Evolutionary conservation across 2,113 vertebrate species (phyloP).

Genomic region (Casuarius casuarius): DNA sequence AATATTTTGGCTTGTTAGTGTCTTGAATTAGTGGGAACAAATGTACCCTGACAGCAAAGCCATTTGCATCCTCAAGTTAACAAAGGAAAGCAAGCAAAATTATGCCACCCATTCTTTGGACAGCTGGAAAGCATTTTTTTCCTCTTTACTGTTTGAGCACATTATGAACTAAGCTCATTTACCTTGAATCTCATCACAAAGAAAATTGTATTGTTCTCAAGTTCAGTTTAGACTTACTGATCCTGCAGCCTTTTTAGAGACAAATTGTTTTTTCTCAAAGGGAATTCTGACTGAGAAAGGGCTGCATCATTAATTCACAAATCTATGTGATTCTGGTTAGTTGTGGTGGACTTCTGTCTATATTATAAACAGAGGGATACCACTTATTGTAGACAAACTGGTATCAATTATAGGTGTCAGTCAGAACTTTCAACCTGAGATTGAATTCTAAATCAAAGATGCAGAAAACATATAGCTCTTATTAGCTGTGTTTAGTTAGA

Average conservation of each 20-base stretch:
- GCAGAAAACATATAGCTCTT: not conserved
- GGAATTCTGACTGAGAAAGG: slow-evolving; percentile 5
- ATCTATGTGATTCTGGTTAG: not conserved
- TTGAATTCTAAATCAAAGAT: slow-evolving; percentile 30
- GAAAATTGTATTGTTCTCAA: not conserved
- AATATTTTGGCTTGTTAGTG: slow-evolving; percentile 53
- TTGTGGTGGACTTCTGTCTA: not conserved
- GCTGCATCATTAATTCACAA: not conserved
- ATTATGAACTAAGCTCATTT: slow-evolving; percentile 13
- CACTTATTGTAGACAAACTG: not conserved
- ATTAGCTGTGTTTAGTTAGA: not conserved
- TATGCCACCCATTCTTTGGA: slow-evolving; percentile 3
- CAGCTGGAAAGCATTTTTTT: slow-evolving; percentile 15
- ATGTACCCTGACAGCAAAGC: slow-evolving; percentile 45
- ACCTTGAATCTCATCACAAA: not conserved
- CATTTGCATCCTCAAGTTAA: slow-evolving; percentile 49
- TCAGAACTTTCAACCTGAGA: not conserved
- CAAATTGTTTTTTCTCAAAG: not conserved
- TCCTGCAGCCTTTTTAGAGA: not conserved
- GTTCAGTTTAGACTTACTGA: slow-evolving; percentile 25
- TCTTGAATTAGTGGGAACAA: slow-evolving; percentile 51
- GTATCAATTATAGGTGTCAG: not conserved
- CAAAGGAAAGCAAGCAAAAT: slow-evolving; percentile 44
- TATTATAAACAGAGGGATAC: not conserved
- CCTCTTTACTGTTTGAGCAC: not conserved